A percentile compares a stretch with the other conserved stretches of the same genome.
These are phyloP conservation scores for Pandemis corylana DNA, from an alignment of 2,888 invertebrate species.

Conservation along the genomic window DNA sequence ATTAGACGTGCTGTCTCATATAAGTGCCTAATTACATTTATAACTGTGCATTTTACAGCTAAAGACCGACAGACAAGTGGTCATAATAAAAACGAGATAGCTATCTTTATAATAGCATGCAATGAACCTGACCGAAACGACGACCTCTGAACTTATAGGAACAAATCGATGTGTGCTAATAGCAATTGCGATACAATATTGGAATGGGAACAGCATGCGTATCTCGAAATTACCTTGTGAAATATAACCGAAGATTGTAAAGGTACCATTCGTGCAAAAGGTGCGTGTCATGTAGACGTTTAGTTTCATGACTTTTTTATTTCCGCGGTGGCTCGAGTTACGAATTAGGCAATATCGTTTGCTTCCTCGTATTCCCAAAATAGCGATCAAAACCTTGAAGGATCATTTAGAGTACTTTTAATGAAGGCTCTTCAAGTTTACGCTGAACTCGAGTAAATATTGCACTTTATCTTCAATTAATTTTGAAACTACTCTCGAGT, in stretches of 20 bases:
- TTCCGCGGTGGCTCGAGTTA: constrained; percentile 31
- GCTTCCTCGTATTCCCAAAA: constrained; percentile 25
- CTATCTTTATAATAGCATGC: constrained; percentile 39
- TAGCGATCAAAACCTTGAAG: constrained; percentile 12
- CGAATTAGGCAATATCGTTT: constrained; percentile 26
- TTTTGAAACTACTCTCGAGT: constrained; percentile 16
- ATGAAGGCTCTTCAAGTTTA: neutral
- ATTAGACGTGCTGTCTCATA: constrained; percentile 12
- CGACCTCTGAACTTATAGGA: constrained; percentile 42
- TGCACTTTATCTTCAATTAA: constrained; percentile 6
- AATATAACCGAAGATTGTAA: constrained; percentile 31
- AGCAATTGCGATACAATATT: constrained; percentile 39
- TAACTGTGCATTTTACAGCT: constrained; percentile 35
- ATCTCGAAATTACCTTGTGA: constrained; percentile 41
- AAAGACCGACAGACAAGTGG: constrained; percentile 38
- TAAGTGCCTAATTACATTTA: constrained; percentile 30
- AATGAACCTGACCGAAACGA: constrained; percentile 41
- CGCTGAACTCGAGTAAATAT: neutral
- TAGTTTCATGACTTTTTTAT: constrained; percentile 26
- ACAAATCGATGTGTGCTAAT: constrained; percentile 43
- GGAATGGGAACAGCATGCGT: constrained; percentile 41
- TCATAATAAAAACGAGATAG: constrained; percentile 35
- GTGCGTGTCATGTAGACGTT: constrained; percentile 37
- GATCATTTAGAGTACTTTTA: neutral
- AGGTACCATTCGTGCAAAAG: constrained; percentile 29